Base-by-base conservation (phyloP, 2,797 vertebrate species). In the Onychomys leucogaster region DNA sequence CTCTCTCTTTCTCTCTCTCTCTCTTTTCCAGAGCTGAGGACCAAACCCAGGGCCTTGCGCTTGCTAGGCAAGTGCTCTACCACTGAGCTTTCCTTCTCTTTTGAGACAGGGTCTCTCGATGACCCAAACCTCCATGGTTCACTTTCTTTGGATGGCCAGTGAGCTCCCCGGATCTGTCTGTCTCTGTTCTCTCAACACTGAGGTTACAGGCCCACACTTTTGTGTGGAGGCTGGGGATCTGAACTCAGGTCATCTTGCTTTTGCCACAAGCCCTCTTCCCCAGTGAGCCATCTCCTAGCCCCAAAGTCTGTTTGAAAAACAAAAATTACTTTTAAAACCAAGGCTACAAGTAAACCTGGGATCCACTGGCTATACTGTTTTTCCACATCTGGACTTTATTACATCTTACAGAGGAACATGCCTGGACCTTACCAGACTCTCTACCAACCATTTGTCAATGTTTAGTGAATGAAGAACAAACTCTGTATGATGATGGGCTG, bases 291-390 rank as follows among this genome's bases (percentile, higher is more conserved):
- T 41, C n/a, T 21, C 67, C 65, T n/a, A 57, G 9, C 25, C n/a
- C 6, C 59, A 89, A 76, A 91, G 77, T 69, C 14, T 90, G 34
- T 75, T 97, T 92, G 73, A 77, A 93, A 97, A 88, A 87, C n/a
- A 90, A 85, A 69, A 94, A 69, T 78, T 49, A 87, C 55, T 81
- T 77, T 37, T 11, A 41, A 81, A 94, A 91, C 63, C 17, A 90
- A 85, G 34, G 65, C 27, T 89, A 4, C 32, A 87, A 71, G 16
- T 59, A 59, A 80, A 86, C 34, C 32, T 43, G 32, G 55, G 57
- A 29, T 71, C 11, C 13, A 9, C 17, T 97, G 84, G 46, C 25
- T 83, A 23, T 65, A 23, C 37, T n/a, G 57, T 3, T 37, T 69
- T 41, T 89, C 46, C 49, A 17, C 23, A 13, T 71, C 37, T 63